Conservation (phyloP, 2,888 invertebrate genomes). For the Rhamphomyia laevipes region DNA sequence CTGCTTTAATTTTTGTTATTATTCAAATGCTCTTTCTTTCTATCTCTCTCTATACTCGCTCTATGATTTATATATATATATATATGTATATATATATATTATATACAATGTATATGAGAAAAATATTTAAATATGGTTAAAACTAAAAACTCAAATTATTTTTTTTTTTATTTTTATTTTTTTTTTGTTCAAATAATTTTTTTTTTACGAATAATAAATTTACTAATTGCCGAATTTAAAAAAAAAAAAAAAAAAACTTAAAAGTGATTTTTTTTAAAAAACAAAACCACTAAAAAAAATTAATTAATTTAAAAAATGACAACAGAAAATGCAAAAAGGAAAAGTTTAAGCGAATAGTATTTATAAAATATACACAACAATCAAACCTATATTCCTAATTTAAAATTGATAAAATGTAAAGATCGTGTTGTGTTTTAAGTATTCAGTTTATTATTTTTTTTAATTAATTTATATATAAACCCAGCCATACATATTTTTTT, state of each 20-base stretch:
- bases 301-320: not conserved
- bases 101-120: slow-evolving; percentile 9
- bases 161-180: slow-evolving; percentile 8
- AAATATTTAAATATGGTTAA: slow-evolving; percentile 17
- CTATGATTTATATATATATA: slow-evolving; percentile 4
- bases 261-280: not conserved
- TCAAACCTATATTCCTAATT: no score
- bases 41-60: slow-evolving; percentile 16
- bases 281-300: not conserved
- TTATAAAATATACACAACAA: not conserved
- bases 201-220: slow-evolving; percentile 9
- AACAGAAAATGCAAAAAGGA: not conserved
- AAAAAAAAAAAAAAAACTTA: not conserved
- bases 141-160: slow-evolving; percentile 13
- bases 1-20: no score
- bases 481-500: slow-evolving; percentile 1
- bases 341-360: not conserved
- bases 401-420: not conserved
- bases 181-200: slow-evolving; percentile 8
- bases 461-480: not conserved
- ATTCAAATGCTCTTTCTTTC: slow-evolving; percentile 6
- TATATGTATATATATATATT: no score
- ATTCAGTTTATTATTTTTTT: not conserved
- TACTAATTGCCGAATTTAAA: not conserved
- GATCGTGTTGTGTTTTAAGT: not conserved